Evolutionary conservation across 2,113 vertebrate genomes (phyloP).

Genomic region (Hymenochirus boettgeri): DNA sequence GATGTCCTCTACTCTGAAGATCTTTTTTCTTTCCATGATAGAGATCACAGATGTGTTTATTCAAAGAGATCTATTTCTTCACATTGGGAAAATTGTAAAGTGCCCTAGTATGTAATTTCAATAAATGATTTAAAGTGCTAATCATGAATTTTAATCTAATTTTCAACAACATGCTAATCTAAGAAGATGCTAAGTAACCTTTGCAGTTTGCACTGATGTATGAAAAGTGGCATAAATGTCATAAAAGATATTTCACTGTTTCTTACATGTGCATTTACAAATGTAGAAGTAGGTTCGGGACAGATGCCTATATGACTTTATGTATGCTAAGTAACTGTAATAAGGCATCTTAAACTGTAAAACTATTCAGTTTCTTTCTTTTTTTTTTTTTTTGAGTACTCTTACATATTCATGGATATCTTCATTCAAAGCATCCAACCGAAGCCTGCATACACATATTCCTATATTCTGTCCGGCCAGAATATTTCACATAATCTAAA

Average conservation of each 20-base stretch:
- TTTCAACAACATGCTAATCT: slow-evolving; percentile 52
- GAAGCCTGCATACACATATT: background rate
- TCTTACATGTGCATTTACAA: slow-evolving; percentile 8
- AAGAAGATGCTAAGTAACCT: slow-evolving; percentile 57
- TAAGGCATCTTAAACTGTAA: background rate
- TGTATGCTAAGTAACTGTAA: slow-evolving; percentile 6
- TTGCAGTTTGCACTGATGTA: slow-evolving; percentile 47
- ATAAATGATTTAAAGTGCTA: slow-evolving; percentile 60
- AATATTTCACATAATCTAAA: no score
- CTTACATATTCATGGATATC: background rate
- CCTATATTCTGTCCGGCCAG: background rate
- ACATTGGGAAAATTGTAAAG: slow-evolving; percentile 47
- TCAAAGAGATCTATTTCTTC: slow-evolving; percentile 45
- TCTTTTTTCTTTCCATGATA: slow-evolving; percentile 4
- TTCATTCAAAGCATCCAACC: background rate
- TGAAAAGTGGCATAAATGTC: slow-evolving; percentile 53
- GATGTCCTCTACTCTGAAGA: slow-evolving; percentile 15
- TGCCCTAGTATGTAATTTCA: slow-evolving; percentile 44
- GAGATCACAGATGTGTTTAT: slow-evolving; percentile 32
- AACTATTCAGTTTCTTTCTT: background rate
- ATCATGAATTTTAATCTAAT: slow-evolving; percentile 57
- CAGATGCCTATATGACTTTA: slow-evolving; percentile 4
- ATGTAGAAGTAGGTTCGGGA: slow-evolving; percentile 15
- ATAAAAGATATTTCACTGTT: slow-evolving; percentile 47
- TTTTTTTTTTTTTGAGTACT: background rate